phyloP scores from a whole-genome alignment of 2,797 vertebrate genomes.

The Chaenodraco wilsoni region DNA sequence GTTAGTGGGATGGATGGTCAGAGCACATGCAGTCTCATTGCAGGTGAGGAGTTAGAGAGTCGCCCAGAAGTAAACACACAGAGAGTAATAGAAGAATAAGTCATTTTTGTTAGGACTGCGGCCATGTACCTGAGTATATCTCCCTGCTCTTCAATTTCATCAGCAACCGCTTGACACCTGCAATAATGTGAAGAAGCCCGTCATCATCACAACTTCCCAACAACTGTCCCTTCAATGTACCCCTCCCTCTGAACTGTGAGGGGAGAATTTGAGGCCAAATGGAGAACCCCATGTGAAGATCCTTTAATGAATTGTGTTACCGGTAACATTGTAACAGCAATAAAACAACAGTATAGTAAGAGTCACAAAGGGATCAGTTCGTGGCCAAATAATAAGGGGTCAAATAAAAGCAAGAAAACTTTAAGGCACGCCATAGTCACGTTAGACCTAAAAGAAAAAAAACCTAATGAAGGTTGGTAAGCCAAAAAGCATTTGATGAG shows the following conservation, averaged over 20 bases:
- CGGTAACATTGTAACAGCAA: background rate
- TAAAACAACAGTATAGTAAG: background rate
- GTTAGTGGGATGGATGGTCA: slow-evolving; percentile 70
- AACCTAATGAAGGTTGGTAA: too few species aligned
- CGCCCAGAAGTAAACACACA: slow-evolving; percentile 36
- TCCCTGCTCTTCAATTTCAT: slow-evolving; percentile 85
- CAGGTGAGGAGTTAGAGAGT: slow-evolving; percentile 46
- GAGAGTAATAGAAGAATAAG: slow-evolving; percentile 35
- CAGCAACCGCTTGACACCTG: slow-evolving; percentile 85
- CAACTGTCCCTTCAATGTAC: background rate
- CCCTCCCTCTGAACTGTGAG: slow-evolving; percentile 34
- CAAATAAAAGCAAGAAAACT: too few species aligned
- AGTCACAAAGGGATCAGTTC: background rate
- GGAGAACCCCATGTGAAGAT: background rate
- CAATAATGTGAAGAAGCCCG: slow-evolving; percentile 76
- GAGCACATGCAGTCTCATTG: slow-evolving; percentile 58
- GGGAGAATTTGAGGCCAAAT: slow-evolving; percentile 9
- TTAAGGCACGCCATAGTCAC: too few species aligned
- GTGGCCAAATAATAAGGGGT: background rate
- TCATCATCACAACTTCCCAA: slow-evolving; percentile 68
- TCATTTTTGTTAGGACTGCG: slow-evolving; percentile 49
- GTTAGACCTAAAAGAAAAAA: too few species aligned
- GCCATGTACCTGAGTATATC: slow-evolving; percentile 83
- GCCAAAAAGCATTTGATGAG: too few species aligned
- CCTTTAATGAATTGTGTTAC: background rate